Conservation (phyloP, 2,113 vertebrate genomes). For the Anhinga rufa region DNA sequence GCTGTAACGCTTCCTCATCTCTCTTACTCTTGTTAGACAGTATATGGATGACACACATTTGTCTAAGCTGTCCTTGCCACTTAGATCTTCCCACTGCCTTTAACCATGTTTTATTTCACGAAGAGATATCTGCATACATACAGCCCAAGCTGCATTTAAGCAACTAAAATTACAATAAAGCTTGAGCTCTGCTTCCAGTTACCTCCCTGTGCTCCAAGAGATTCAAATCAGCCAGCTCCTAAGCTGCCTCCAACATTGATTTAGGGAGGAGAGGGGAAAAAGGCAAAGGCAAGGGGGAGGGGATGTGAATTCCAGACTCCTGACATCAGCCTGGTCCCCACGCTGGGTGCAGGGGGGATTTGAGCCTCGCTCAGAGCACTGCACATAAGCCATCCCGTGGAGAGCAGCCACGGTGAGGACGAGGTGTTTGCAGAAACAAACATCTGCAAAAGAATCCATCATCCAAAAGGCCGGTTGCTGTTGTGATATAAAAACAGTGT, state of each 20-base stretch:
- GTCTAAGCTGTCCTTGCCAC: not conserved
- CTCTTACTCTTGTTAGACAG: not conserved
- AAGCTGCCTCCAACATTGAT: not conserved
- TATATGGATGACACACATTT: not conserved
- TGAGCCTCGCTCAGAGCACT: accelerated
- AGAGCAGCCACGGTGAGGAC: not conserved
- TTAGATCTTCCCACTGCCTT: not conserved
- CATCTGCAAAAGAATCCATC: accelerated
- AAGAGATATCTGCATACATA: not conserved
- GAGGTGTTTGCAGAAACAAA: not conserved
- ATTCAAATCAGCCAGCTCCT: not conserved
- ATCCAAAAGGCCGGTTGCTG: accelerated
- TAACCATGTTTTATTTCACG: not conserved
- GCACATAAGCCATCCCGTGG: not conserved
- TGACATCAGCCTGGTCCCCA: not conserved
- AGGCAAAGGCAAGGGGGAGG: not conserved
- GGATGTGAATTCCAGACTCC: not conserved
- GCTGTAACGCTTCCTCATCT: not conserved
- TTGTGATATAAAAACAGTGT: accelerated
- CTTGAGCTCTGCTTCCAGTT: not conserved
- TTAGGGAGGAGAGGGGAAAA: not conserved
- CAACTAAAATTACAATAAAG: not conserved
- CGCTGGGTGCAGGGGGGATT: too few relatives aligned
- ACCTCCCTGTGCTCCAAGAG: not conserved
- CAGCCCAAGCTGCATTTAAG: not conserved